These are phyloP conservation scores for Acrobasis repandana DNA, from an alignment of 2,888 invertebrate species.

Conservation along the genomic window DNA sequence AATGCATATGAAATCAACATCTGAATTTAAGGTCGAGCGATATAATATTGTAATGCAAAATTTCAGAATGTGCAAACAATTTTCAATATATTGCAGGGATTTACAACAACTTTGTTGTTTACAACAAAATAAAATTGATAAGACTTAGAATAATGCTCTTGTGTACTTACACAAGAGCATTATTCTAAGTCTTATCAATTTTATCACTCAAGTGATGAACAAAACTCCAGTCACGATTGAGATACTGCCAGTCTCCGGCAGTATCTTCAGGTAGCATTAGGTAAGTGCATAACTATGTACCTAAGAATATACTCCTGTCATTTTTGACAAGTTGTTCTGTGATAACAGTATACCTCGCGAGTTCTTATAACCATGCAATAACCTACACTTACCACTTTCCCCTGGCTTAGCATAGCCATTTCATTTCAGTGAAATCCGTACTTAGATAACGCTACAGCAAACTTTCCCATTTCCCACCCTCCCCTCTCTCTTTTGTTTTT, in stretches of 20 bases:
- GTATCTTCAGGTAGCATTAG: not conserved
- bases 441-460: too few species aligned
- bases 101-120: slow-evolving; percentile 17
- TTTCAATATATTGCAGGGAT: slow-evolving; percentile 4
- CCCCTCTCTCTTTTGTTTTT: too few species aligned
- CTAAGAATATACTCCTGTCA: too few species aligned
- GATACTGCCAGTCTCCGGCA: slow-evolving; percentile 12
- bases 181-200: slow-evolving; percentile 14
- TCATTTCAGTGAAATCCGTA: too few species aligned
- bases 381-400: too few species aligned
- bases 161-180: slow-evolving; percentile 1
- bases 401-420: too few species aligned
- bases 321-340: too few species aligned
- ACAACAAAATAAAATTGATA: slow-evolving; percentile 22
- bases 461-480: too few species aligned
- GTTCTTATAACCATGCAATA: too few species aligned
- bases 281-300: not conserved
- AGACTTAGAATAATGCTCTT: slow-evolving; percentile 7
- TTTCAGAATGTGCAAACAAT: not conserved
- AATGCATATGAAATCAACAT: too few species aligned
- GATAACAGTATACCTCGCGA: too few species aligned
- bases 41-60: not conserved
- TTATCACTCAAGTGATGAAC: slow-evolving; percentile 22
- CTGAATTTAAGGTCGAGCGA: too few species aligned
- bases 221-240: slow-evolving; percentile 21